Evolutionary conservation across 2,888 invertebrate genomes (phyloP), one percentile per base, ranked within the genome.

Genomic region (Microctonus hyperodae): DNA sequence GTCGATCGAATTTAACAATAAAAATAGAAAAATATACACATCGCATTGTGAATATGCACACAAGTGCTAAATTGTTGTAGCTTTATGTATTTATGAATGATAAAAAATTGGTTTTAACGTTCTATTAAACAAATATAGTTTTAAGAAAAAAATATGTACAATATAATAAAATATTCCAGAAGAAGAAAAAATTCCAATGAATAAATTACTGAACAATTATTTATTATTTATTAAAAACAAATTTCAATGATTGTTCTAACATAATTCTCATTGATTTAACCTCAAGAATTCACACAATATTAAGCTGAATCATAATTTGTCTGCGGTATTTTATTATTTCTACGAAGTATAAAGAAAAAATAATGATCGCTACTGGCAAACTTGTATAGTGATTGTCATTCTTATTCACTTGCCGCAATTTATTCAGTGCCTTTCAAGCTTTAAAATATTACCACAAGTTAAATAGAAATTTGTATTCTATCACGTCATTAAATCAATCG

Each of bases 251-350:
- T 37, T 31, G 3, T 37, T 37, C 37, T 37, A 13, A 37, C n/a
- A 11, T 25, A 35, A 58, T 58, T 20, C 22, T 58, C n/a, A 7
- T 40, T 40, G n/a, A n/a, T 7, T 58, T 6, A 40, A 58, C 35
- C 37, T 58, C n/a, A 37, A n/a, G 16, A 23, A 40, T 59, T 59
- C 13, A 44, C 59, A 59, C 44, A 11, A 59, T 16, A n/a, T 25
- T 6, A 16, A 59, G 16, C 22, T 20, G 13, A 25, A 37, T n/a
- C 40, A 50, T n/a, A 11, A 48, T 62, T n/a, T 31, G n/a, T 23
- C 61, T 35, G 4, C 20, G 51, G 33, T 25, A 35, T 25, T 62
- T 35, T 53, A 20, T 11, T n/a, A n/a, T n/a, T n/a, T n/a, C n/a
- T n/a, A n/a, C n/a, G n/a, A n/a, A 44, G n/a, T n/a, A n/a, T 37